Conservation (phyloP, 2,113 vertebrate genomes). For the Mus pahari region DNA sequence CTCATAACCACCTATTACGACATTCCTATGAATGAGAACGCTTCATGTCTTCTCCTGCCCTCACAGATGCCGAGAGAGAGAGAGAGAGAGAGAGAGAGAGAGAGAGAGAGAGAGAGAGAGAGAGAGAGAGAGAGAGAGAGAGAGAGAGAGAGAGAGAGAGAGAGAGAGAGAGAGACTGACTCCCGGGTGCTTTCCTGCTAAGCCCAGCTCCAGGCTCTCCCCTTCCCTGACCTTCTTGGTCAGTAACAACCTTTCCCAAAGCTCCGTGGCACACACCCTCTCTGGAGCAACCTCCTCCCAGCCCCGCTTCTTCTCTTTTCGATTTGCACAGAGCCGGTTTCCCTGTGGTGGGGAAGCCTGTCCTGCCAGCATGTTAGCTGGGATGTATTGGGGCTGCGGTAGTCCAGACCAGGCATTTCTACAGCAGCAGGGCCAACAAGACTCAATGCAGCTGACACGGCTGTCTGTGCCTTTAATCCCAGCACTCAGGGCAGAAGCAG, state of each 20-base stretch:
- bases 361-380: slow-evolving; percentile 8
- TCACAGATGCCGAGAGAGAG: neutral
- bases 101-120: too few species aligned
- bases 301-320: neutral
- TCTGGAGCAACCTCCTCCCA: neutral
- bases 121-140: too few species aligned
- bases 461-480: too few species aligned
- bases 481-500: neutral
- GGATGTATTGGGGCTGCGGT: slow-evolving; percentile 20
- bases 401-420: slow-evolving; percentile 21
- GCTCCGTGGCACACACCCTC: neutral
- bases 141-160: too few species aligned
- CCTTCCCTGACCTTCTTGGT: neutral
- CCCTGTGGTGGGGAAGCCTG: neutral
- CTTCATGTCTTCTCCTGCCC: neutral
- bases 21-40: neutral
- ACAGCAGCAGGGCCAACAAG: neutral
- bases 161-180: too few species aligned
- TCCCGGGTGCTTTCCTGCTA: neutral
- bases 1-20: too few species aligned
- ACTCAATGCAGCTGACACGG: neutral
- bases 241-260: neutral
- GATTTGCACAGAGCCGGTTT: neutral
- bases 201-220: neutral
- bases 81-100: too few species aligned